Conservation (phyloP, 1,140 invertebrate species). For the Trichonephila clavata region DNA sequence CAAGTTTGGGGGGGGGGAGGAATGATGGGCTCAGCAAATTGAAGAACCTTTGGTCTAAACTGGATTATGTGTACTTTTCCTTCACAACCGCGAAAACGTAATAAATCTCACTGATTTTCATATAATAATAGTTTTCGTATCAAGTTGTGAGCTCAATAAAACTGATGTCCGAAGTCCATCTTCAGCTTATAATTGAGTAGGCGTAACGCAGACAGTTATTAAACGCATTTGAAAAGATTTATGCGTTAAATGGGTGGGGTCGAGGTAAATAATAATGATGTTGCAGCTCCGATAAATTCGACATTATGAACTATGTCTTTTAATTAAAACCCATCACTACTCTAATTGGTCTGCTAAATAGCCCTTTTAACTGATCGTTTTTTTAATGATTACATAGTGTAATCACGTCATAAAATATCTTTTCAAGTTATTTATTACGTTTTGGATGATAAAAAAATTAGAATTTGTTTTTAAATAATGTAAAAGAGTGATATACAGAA, state of each 20-base stretch:
- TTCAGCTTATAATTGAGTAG: background rate
- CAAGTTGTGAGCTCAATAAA: background rate
- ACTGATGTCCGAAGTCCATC: background rate
- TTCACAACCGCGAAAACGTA: background rate
- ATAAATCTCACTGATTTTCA: background rate
- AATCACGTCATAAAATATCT: background rate
- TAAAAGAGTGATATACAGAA: background rate
- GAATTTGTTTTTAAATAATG: background rate
- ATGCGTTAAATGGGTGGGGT: background rate
- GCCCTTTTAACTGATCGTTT: background rate
- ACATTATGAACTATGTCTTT: background rate
- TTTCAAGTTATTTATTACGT: background rate
- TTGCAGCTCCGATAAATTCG: background rate
- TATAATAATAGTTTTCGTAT: background rate
- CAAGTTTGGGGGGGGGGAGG: too few relatives aligned
- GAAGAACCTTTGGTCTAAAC: too few relatives aligned
- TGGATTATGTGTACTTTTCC: too few relatives aligned
- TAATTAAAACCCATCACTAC: background rate
- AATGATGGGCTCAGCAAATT: too few relatives aligned
- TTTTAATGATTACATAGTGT: background rate
- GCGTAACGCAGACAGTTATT: slow-evolving; percentile 1
- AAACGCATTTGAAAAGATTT: slow-evolving; percentile 7
- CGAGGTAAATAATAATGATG: background rate
- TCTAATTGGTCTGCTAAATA: slow-evolving; percentile 1
- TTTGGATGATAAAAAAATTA: background rate